Base-by-base conservation (phyloP, 2,888 invertebrate genomes). In the Macroteleia sp. region DNA sequence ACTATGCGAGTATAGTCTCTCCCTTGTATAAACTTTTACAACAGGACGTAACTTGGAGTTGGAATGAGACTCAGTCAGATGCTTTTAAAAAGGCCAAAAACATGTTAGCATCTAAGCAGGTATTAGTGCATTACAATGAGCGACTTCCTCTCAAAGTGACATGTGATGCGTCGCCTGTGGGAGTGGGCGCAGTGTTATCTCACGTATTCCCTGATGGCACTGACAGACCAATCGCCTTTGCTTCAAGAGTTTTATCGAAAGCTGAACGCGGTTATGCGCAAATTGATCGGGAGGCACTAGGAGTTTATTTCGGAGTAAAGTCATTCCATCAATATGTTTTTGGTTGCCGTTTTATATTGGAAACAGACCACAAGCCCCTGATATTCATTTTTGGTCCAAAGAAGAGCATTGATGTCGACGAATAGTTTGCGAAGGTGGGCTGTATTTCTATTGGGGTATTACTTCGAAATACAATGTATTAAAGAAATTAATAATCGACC, bases 311-410 rank as follows among this genome's bases (percentile, higher is more conserved):
- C 16, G 16, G 25, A 9, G 5, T 46, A n/a, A 82, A 84, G 14
- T 85, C 86, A 74, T 92, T 91, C 80, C 16, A 57, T 16, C 12
- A 39, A 17, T 92, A 87, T 71, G 14, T 92, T 0, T 89, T 82
- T 71, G 92, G 91, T 2, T 73, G 79, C 6, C 75, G 30, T n/a
- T 84, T 87, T 41, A 76, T 41, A 8, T 20, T 86, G 1, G 46
- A 80, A 9, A 84, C 84, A 1, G 85, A 86, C 52, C 81, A 86
- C 42, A 81, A 82, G 16, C 78, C 86, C 0, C 36, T 86, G 4
- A 39, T 64, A 0, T 80, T 71, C 32, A 78, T 82, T n/a, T 66
- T 83, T 54, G 2, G 86, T 83, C 61, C 85, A 61, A 77, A 86
- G 4, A 86, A 86, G 77, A 84, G 85, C 4, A 79, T 88, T 16